Evolutionary conservation across 2,797 vertebrate species (phyloP), one percentile per base, ranked within the genome.

Genomic region (Oreortyx pictus): DNA sequence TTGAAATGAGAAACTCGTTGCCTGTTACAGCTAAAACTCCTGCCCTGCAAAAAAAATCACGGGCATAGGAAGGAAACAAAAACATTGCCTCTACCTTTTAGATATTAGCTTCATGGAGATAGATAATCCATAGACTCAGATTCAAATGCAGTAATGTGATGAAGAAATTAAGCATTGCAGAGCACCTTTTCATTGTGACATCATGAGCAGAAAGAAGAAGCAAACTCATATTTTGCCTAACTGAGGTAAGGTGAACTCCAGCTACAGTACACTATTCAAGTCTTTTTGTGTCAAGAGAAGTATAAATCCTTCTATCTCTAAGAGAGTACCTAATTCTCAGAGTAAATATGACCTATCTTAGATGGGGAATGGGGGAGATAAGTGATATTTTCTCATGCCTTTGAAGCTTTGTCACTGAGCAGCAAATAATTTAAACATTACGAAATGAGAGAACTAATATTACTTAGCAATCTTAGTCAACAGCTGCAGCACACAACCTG

Each of bases 351-450:
- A 71, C 27, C 4, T 44, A 2, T 33, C 70, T 88, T 29, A 52
- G 7, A 14, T 18, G 10, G 5, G 2, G 15, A 59, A 50, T 27
- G 35, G 23, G 24, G 49, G 43, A 52, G 44, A 37, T 4, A 49
- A 5, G 15, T 2, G 2, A 4, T 11, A 24, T 1, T 5, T 75
- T 59, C 44, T 62, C 19, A 57, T 27, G 4, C 2, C 6, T 65
- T 50, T 22, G 6, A 65, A 83, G 17, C 0, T 89, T 35, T 65
- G 14, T 27, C 59, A 37, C 16, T 8, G 15, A 66, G n/a, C 7
- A 75, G 2, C 3, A 75, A 14, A 65, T n/a, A 62, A 64, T 50
- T 78, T 46, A 29, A 27, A 39, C 2, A 25, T 39, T 39, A 83
- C 22, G 37, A 86, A 88, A 68, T 12, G 20, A 46, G 23, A 43